Conservation (phyloP, 1,140 invertebrate genomes). For the Sarcophaga bullata region DNA sequence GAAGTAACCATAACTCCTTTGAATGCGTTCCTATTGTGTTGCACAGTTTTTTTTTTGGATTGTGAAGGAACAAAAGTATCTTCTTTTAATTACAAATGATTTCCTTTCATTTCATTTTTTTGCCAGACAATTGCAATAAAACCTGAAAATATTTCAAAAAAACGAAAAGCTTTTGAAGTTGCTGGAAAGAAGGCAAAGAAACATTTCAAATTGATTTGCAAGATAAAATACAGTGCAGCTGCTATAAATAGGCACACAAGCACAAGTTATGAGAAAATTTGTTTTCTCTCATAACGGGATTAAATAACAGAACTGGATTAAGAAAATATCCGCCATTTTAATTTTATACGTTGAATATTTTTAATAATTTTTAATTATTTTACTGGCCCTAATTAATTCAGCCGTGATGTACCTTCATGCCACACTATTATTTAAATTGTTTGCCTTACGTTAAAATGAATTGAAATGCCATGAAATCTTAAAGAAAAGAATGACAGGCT, state of each 20-base stretch:
- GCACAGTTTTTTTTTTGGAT: neutral
- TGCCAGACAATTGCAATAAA: conserved; percentile 6
- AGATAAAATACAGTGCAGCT: neutral
- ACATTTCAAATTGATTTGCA: neutral
- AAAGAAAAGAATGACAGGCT: neutral
- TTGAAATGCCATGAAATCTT: neutral
- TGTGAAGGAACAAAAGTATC: neutral
- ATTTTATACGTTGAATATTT: no score
- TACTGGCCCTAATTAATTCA: no score
- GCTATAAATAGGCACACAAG: no score
- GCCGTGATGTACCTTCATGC: no score
- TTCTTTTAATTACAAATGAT: conserved; percentile 11
- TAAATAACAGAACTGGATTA: no score
- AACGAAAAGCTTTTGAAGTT: neutral
- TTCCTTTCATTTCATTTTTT: neutral
- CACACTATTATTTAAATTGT: neutral
- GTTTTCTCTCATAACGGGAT: no score
- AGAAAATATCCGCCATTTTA: no score
- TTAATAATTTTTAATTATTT: no score
- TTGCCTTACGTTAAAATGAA: neutral
- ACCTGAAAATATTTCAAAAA: neutral
- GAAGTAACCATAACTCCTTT: neutral
- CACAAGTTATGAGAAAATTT: no score
- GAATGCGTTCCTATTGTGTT: neutral
- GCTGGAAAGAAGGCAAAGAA: neutral